Conservation (phyloP, 2,113 vertebrate genomes). For the Chionis minor region DNA sequence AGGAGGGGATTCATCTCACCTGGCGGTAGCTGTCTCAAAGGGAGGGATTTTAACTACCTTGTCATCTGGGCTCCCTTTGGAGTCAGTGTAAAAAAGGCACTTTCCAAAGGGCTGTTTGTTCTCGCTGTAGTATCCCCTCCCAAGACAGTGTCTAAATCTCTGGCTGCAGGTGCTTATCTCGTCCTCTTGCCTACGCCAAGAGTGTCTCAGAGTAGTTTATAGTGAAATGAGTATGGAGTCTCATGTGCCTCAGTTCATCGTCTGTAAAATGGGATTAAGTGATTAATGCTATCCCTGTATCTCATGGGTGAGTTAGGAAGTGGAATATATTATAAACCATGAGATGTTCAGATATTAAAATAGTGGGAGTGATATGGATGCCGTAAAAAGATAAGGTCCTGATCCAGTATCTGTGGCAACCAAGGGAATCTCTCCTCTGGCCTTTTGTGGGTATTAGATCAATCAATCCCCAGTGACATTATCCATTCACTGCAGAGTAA, state of each 20-base stretch:
- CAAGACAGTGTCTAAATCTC: constrained; percentile 22
- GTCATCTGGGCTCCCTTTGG: neutral
- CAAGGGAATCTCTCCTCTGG: constrained; percentile 70
- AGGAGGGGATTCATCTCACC: neutral
- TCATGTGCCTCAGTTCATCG: constrained; percentile 45
- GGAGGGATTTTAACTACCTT: neutral
- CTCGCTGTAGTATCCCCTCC: neutral
- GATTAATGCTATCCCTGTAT: constrained; percentile 55
- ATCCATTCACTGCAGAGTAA: constrained; percentile 69
- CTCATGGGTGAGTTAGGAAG: constrained; percentile 41
- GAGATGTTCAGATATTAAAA: constrained; percentile 61
- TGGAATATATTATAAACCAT: constrained; percentile 37
- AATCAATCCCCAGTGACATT: constrained; percentile 72
- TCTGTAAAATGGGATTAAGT: constrained; percentile 70
- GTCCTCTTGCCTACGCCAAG: constrained; percentile 18
- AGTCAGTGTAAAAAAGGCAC: neutral
- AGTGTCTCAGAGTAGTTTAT: constrained; percentile 5
- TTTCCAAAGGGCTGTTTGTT: neutral
- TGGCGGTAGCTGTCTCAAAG: neutral
- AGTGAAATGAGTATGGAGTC: constrained; percentile 22
- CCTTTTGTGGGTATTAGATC: constrained; percentile 72
- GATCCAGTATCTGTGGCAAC: constrained; percentile 73
- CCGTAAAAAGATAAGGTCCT: constrained; percentile 68
- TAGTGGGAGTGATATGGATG: constrained; percentile 53
- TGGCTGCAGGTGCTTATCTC: constrained; percentile 59